Base-by-base conservation (phyloP, 2,797 vertebrate species). In the Epinephelus coioides region DNA sequence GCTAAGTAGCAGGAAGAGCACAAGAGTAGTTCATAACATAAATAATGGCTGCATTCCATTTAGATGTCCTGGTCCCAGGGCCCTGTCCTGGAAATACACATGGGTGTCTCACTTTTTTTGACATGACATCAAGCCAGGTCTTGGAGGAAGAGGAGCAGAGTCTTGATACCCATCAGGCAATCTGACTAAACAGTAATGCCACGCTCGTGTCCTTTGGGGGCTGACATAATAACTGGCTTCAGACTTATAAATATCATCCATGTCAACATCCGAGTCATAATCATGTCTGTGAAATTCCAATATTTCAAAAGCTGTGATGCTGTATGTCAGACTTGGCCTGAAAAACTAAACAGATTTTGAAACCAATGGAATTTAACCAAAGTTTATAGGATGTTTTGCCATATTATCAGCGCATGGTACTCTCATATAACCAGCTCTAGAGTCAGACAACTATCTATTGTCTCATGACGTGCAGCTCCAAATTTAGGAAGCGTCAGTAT, bases 211-310 rank as follows among this genome's bases (percentile, higher is more conserved):
- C 66, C 17, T 7, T 7, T 66, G 44, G 21, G 38, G 66, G 51
- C 54, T 10, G 34, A 53, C 40, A 67, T 76, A 76, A 76, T 73
- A 21, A 63, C n/a, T n/a, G 27, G 61, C 62, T 68, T 76, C 54
- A 78, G 19, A 55, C 49, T 75, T 69, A 78, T 69, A 73, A 69
- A 65, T 40, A 73, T 49, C 23, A 43, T 43, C 67, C 66, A 34
- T 44, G 64, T 77, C 76, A 70, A 70, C 69, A 54, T 54, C 59
- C 3, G 18, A 53, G 63, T 67, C 51, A 69, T 82, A 76, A 76
- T 74, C 71, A 67, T 73, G 56, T 34, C 44, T 54, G 55, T 59
- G 49, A 67, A 53, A 79, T 80, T 14, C 13, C 1, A 2, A 47
- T 63, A 47, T 66, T 59, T 69, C 1, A 2, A 47, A 67, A 59